These are phyloP conservation scores for Ceratotherium simum DNA, from an alignment of 2,113 vertebrate species.

Conservation along the genomic window DNA sequence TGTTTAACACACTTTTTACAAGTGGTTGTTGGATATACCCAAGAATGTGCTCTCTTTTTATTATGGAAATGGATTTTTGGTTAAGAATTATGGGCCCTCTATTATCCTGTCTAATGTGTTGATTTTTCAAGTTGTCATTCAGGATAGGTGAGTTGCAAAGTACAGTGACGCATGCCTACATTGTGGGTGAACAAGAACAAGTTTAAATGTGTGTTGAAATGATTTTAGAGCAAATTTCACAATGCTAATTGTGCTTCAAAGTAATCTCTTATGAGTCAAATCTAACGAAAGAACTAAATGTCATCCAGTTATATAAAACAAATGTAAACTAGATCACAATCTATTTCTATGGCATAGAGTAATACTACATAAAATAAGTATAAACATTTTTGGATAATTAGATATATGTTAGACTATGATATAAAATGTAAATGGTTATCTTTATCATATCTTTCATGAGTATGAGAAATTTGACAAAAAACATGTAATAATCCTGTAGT, in stretches of 20 bases:
- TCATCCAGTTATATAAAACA: constrained; percentile 35
- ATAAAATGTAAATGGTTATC: not conserved
- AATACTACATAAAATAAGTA: not conserved
- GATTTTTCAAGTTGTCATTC: constrained; percentile 16
- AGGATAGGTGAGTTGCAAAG: not conserved
- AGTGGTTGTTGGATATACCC: not conserved
- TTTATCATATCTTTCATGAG: not conserved
- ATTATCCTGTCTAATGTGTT: not conserved
- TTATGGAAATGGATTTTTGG: not conserved
- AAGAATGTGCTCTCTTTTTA: not conserved
- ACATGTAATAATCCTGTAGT: not conserved
- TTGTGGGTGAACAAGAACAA: constrained; percentile 7
- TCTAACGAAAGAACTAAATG: constrained; percentile 45
- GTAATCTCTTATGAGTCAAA: constrained; percentile 51
- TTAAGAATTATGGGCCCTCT: not conserved
- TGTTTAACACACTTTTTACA: not conserved
- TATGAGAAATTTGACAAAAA: not conserved
- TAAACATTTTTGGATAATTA: constrained; percentile 1
- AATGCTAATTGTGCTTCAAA: constrained; percentile 54
- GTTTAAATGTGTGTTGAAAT: not conserved
- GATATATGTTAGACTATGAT: not conserved
- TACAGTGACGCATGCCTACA: not conserved
- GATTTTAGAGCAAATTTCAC: constrained; percentile 33
- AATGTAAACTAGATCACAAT: not conserved
- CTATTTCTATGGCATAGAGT: not conserved